phyloP scores from a whole-genome alignment of 2,888 invertebrate species.

The Thecophora atra region DNA sequence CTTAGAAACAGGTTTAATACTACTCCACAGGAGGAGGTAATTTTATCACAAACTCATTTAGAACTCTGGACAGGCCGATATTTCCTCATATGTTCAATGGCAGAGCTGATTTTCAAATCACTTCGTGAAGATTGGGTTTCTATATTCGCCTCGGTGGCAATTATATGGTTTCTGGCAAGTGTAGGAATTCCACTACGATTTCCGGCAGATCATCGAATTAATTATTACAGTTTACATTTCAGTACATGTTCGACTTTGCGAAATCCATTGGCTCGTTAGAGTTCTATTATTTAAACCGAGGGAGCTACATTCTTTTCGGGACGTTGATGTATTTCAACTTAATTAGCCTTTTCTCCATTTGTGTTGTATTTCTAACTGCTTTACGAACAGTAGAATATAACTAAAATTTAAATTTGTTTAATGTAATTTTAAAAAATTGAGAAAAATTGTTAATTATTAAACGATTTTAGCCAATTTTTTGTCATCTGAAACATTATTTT shows the following conservation, averaged over 20 bases:
- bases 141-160: background rate
- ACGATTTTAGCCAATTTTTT: too few relatives aligned
- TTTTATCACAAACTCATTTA: slow-evolving; percentile 17
- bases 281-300: slow-evolving; percentile 33
- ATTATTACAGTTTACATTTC: background rate
- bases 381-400: background rate
- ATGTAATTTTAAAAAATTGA: too few relatives aligned
- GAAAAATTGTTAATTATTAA: too few relatives aligned
- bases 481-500: too few relatives aligned
- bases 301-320: slow-evolving; percentile 38
- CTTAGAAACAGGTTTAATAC: background rate
- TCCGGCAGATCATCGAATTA: background rate
- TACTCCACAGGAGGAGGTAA: slow-evolving; percentile 27
- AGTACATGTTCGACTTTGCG: slow-evolving; percentile 11
- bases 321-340: slow-evolving; percentile 41
- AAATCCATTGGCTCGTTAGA: slow-evolving; percentile 29
- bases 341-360: slow-evolving; percentile 35
- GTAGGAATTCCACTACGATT: background rate
- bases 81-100: slow-evolving; percentile 40
- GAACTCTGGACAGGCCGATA: slow-evolving; percentile 42
- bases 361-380: background rate
- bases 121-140: background rate
- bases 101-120: slow-evolving; percentile 36
- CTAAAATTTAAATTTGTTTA: too few relatives aligned
- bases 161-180: background rate